Evolutionary conservation across 30 jellyfish, hydroid and myxozoan genomes (phyloP).

Genomic region (Aurelia sp.): DNA sequence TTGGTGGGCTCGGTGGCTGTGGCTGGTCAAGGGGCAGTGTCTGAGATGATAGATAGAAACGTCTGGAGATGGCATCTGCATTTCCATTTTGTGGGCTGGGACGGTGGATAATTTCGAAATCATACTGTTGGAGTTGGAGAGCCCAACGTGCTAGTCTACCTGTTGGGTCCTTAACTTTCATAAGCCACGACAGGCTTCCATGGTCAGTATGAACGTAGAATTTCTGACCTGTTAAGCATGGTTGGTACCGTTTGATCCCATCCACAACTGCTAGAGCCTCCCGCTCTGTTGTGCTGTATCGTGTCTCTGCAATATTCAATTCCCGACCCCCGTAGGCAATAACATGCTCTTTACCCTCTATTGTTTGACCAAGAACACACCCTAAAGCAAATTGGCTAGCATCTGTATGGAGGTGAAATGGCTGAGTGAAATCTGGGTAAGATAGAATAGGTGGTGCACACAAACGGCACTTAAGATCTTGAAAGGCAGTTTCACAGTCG

Average conservation of each 20-base stretch:
- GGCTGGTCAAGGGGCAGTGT: too few relatives aligned
- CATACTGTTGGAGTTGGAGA: neutral
- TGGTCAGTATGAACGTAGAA: conserved; percentile 60
- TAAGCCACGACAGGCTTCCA: conserved; percentile 12
- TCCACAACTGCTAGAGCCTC: too few relatives aligned
- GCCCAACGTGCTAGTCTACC: neutral
- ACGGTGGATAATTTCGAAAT: neutral
- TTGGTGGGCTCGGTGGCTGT: too few relatives aligned
- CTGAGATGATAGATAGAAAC: neutral
- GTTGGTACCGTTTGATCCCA: too few relatives aligned
- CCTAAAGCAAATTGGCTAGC: conserved; percentile 33
- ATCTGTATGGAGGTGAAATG: conserved; percentile 14
- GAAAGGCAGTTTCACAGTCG: conserved; percentile 17
- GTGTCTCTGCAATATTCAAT: too few relatives aligned
- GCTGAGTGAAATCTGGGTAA: conserved; percentile 3
- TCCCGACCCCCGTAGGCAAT: conserved; percentile 50
- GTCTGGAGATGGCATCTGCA: neutral
- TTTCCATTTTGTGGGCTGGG: neutral
- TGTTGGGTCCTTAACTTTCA: conserved; percentile 11
- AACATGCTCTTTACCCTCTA: conserved; percentile 29
- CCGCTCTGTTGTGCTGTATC: too few relatives aligned
- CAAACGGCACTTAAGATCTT: conserved; percentile 3
- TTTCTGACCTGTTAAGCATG: too few relatives aligned
- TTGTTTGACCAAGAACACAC: conserved; percentile 27
- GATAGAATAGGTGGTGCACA: conserved; percentile 36